Base-by-base conservation (phyloP, 2,888 invertebrate species). In the Malthinus flaveolus region DNA sequence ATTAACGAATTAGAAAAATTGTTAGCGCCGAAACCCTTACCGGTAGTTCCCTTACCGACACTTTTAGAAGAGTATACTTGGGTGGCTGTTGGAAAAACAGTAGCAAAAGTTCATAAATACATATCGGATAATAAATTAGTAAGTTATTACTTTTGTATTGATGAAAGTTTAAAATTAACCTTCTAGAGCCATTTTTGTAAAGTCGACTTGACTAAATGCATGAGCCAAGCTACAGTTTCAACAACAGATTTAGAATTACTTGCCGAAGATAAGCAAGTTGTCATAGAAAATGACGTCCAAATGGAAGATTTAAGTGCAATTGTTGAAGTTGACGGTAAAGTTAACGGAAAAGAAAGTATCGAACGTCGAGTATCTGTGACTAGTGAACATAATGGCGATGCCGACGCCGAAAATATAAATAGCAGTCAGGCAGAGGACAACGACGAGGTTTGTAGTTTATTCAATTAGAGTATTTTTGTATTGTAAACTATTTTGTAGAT, bases 21-120 rank as follows among this genome's bases (percentile, higher is more conserved):
- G 54, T 80, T 84, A 52, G 80, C 79, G 57, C 80, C 81, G 47
- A 80, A 83, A 67, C 75, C 80, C 1, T 67, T 87, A 49, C 82
- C 84, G 11, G 78, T 83, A 58, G 79, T 88, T 55, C 80, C 82
- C 48, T 73, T 89, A 63, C 83, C 83, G 45, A 85, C 83, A 68
- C 83, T 85, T 7, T 79, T 88, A 53, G 78, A 81, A 33, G 81
- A 81, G 36, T 80, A 83, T 46, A 83, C 84, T 36, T 91, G 90
- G 90, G 68, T 82, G 10, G 82, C 87, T 47, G 78, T 91, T 32
- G 90, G 89, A 6, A 82, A 84, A 61, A 85, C 86, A 52, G 76
- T 90, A 48, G 79, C 85, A 1, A 81, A 84, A 59, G 83, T 88
- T 78, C 87, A 89, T 73, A 80, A 83, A 45, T 83, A 87, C 69